These are phyloP conservation scores for Formicarius rufipectus DNA, from an alignment of 2,113 vertebrate genomes.

Conservation along the genomic window DNA sequence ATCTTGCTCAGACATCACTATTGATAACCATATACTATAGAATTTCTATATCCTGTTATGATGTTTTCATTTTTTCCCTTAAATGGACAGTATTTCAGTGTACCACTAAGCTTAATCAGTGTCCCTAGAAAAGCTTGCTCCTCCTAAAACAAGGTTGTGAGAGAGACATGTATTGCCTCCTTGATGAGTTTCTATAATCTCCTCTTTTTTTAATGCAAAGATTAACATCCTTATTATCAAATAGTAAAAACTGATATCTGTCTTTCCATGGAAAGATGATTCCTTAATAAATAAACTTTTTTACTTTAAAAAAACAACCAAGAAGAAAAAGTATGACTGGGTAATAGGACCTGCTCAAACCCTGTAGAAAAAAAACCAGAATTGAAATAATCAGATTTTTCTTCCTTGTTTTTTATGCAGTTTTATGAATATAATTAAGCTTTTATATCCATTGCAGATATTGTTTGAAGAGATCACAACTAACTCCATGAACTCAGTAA, in stretches of 20 bases:
- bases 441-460: background rate
- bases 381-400: background rate
- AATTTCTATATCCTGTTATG: background rate
- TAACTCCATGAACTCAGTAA: background rate
- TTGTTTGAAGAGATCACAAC: background rate
- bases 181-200: background rate
- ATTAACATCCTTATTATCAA: background rate
- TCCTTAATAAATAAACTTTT: background rate
- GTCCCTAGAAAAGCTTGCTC: background rate
- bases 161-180: background rate
- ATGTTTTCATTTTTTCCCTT: background rate
- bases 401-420: background rate
- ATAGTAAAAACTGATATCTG: background rate
- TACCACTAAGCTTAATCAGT: background rate
- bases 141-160: background rate
- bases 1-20: background rate
- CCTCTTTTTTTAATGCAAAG: background rate
- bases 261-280: background rate
- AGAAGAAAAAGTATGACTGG: background rate
- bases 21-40: background rate
- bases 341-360: background rate
- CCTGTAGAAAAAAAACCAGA: background rate
- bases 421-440: background rate
- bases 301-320: background rate
- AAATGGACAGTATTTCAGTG: background rate